Evolutionary conservation across 2,113 vertebrate species (phyloP), one percentile per base, ranked within the genome.

Genomic region (Nestor notabilis): DNA sequence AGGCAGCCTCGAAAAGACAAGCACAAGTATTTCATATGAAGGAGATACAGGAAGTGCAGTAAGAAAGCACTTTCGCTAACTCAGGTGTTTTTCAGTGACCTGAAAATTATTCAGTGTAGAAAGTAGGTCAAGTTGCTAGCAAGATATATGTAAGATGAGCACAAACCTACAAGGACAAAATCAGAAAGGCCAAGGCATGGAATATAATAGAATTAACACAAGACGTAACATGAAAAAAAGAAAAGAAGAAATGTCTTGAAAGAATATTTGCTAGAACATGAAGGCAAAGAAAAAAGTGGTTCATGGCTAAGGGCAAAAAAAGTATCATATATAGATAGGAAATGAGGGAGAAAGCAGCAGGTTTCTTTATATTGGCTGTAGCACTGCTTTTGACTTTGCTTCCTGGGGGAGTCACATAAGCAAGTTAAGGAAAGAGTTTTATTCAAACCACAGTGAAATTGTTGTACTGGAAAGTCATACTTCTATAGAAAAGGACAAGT

Each of bases 61-160:
- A 91, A 84, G 35, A 89, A 91, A 77, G 5, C 28, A 39, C 43
- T 95, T 87, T 28, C 79, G 69, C 39, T 93, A 82, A 82, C 64
- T 93, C 50, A 49, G 33, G 43, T 81, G 44, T 56, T 89, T 91
- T 91, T 76, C 47, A 43, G 83, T 93, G 65, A 89, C 65, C 76
- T 91, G 84, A 95, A 93, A 96, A 83, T 82, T 91, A 91, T 87
- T 94, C 17, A 2, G 21, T 0, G 0, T 37, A 35, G 49, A 79
- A 96, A 96, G 56, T 79, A 94, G 94, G 91, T 79, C 81, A 72
- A 91, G 47, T 85, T 89, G 64, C 78, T 56, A 61, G 24, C 44
- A 79, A 96, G 83, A 68, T 44, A 44, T 6, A 68, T 37, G 44
- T 87, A 82, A 96, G 81, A 60, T 61, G 71, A 89, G 12, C 52